These are phyloP conservation scores for Empidonax alnorum DNA, from an alignment of 2,113 vertebrate species.

Conservation along the genomic window DNA sequence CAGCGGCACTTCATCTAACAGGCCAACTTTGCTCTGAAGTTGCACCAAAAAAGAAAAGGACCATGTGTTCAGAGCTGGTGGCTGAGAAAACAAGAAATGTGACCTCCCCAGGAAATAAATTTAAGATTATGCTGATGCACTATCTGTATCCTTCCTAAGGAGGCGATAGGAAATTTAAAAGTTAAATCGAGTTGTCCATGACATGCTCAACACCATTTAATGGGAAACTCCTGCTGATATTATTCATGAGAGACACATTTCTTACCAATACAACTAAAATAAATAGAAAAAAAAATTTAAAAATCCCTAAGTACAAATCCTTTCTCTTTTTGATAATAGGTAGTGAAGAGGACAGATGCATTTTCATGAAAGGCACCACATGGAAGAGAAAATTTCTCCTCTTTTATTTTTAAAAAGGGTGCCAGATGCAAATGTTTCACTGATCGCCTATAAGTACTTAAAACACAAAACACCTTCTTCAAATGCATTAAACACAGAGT, in stretches of 20 bases:
- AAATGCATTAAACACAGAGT: conserved; percentile 67
- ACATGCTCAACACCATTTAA: conserved; percentile 49
- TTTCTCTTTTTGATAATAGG: conserved; percentile 47
- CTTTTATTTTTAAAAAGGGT: conserved; percentile 68
- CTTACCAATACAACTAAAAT: conserved; percentile 57
- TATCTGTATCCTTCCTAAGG: conserved; percentile 42
- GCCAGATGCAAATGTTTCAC: conserved; percentile 73
- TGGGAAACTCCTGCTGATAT: conserved; percentile 54
- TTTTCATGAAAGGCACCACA: conserved; percentile 72
- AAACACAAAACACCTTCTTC: conserved; percentile 71
- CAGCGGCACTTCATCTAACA: background rate
- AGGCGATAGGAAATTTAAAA: conserved; percentile 44
- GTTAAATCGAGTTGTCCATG: conserved; percentile 43
- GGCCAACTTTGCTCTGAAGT: background rate
- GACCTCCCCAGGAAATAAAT: conserved; percentile 42
- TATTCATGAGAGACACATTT: conserved; percentile 39
- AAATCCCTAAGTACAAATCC: conserved; percentile 46
- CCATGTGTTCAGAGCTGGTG: background rate
- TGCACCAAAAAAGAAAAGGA: background rate
- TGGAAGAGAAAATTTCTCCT: conserved; percentile 59
- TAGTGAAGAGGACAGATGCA: conserved; percentile 62
- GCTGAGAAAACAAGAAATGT: background rate
- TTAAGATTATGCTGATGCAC: conserved; percentile 24
- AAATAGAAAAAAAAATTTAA: background rate
- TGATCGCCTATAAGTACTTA: conserved; percentile 66